These are phyloP conservation scores for Alethe diademata DNA, from an alignment of 2,113 vertebrate genomes.

Conservation along the genomic window DNA sequence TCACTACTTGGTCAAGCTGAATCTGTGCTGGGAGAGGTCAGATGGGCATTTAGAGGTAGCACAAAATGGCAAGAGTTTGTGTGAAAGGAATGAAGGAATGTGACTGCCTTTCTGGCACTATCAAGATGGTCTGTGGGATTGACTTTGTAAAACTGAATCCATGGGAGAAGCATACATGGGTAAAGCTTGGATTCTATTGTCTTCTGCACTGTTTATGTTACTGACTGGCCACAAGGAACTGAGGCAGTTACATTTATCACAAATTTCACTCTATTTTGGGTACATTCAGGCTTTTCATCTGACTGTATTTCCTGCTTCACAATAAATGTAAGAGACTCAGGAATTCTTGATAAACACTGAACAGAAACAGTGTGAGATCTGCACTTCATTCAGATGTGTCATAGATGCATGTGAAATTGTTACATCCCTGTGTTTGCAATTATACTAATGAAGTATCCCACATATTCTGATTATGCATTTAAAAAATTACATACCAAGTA, in stretches of 20 bases:
- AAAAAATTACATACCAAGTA: not conserved
- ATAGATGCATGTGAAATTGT: not conserved
- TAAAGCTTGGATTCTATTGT: not conserved
- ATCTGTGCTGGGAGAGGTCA: not conserved
- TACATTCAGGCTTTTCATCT: not conserved
- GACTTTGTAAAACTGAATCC: not conserved
- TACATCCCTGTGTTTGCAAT: not conserved
- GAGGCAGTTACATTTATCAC: not conserved
- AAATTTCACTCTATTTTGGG: not conserved
- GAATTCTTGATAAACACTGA: not conserved
- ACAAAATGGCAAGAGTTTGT: not conserved
- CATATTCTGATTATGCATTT: not conserved
- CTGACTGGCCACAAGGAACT: not conserved
- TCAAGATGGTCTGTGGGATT: not conserved
- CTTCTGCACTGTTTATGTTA: not conserved
- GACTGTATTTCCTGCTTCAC: not conserved
- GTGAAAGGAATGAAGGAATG: not conserved
- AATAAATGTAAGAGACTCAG: not conserved
- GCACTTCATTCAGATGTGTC: not conserved
- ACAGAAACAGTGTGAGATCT: not conserved
- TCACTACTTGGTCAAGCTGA: not conserved
- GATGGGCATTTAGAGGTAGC: not conserved
- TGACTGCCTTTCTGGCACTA: not conserved
- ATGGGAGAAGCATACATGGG: not conserved
- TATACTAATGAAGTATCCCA: not conserved